Evolutionary conservation across 2,888 invertebrate species (phyloP).

Genomic region (Piscicola geometra): DNA sequence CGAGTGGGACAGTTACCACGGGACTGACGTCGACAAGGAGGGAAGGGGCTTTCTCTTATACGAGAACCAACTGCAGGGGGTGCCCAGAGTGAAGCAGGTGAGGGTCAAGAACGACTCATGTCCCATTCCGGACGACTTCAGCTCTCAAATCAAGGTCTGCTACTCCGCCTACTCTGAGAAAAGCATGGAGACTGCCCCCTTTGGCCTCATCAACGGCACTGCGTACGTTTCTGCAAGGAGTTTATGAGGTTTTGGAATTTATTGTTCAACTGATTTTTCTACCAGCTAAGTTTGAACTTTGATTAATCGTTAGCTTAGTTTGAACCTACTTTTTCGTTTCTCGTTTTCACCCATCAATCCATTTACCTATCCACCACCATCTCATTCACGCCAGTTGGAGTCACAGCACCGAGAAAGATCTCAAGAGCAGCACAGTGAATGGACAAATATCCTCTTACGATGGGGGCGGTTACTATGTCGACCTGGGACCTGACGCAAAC

Average conservation of each 20-base stretch:
- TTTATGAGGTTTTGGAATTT: too few species aligned
- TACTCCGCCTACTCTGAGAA: slow-evolving; percentile 61
- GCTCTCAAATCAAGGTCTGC: slow-evolving; percentile 63
- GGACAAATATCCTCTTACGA: slow-evolving; percentile 58
- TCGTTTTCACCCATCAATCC: too few species aligned
- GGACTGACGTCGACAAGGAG: slow-evolving; percentile 35
- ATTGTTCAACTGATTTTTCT: too few species aligned
- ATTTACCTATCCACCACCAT: too few species aligned
- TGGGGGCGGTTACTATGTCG: slow-evolving; percentile 54
- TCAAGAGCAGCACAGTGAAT: slow-evolving; percentile 57
- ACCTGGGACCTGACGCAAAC: slow-evolving; percentile 56
- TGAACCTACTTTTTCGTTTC: too few species aligned
- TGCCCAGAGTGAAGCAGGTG: slow-evolving; percentile 52
- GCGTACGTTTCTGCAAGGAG: slow-evolving; percentile 34
- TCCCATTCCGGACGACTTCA: slow-evolving; percentile 64
- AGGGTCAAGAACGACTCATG: slow-evolving; percentile 62
- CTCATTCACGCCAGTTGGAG: slow-evolving; percentile 54
- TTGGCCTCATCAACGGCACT: slow-evolving; percentile 52
- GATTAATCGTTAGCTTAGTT: too few species aligned
- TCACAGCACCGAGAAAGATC: slow-evolving; percentile 54
- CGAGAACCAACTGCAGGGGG: slow-evolving; percentile 55
- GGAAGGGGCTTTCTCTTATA: slow-evolving; percentile 48
- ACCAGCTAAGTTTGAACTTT: too few species aligned
- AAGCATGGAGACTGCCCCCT: slow-evolving; percentile 61
- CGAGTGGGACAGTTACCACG: slow-evolving; percentile 59